Evolutionary conservation across 2,113 vertebrate species (phyloP).

Genomic region (Megaptera novaeangliae): DNA sequence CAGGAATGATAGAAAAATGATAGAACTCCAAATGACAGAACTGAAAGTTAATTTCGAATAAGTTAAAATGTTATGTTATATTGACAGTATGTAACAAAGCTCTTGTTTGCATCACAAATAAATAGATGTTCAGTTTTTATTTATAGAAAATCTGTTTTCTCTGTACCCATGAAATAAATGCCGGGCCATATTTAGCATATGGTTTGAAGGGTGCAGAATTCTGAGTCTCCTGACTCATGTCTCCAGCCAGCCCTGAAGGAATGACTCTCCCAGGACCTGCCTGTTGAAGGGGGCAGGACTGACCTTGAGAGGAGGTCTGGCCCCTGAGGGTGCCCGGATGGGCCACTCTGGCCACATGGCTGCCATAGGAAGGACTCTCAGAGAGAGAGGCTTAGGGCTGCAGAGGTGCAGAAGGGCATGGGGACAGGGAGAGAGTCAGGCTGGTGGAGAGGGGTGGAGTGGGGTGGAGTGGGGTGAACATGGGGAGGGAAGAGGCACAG

Average conservation of each 20-base stretch:
- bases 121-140: constrained; percentile 13
- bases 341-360: background rate
- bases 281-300: background rate
- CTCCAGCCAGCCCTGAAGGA: background rate
- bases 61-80: constrained; percentile 6
- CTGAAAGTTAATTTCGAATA: constrained; percentile 20
- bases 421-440: background rate
- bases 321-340: background rate
- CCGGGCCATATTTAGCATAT: background rate
- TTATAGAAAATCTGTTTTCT: constrained; percentile 16
- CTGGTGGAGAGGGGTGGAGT: background rate
- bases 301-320: background rate
- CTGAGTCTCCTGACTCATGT: background rate
- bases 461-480: background rate
- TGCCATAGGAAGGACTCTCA: background rate
- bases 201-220: background rate
- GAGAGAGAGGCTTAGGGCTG: background rate
- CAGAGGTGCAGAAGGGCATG: background rate
- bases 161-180: background rate
- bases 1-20: background rate
- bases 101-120: constrained; percentile 27
- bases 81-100: background rate
- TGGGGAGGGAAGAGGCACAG: background rate
- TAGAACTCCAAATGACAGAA: background rate
- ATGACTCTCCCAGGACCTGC: background rate